These are phyloP conservation scores for Adoxophyes honmai DNA, from an alignment of 1,140 invertebrate genomes.

Conservation along the genomic window DNA sequence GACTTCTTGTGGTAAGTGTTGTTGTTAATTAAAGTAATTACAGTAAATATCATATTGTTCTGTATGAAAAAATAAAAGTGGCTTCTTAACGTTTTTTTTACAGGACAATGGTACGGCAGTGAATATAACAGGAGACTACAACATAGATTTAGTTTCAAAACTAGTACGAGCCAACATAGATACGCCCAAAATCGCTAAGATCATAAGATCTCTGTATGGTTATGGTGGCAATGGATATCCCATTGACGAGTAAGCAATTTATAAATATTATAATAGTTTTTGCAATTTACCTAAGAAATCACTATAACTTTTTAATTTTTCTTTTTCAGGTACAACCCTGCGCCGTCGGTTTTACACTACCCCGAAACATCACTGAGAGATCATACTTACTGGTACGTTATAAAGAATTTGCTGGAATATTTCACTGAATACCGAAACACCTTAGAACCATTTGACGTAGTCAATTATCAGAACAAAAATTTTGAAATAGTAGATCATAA, in stretches of 20 bases:
- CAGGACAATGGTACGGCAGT: conserved; percentile 52
- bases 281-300: too few relatives aligned
- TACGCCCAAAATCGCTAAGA: conserved; percentile 46
- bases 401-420: conserved; percentile 78
- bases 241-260: conserved; percentile 36
- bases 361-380: conserved; percentile 80
- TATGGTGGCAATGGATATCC: conserved; percentile 48
- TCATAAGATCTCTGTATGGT: conserved; percentile 50
- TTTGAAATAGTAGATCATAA: conserved; percentile 72
- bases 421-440: conserved; percentile 77
- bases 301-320: background rate
- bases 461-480: conserved; percentile 71
- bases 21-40: too few relatives aligned
- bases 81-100: too few relatives aligned
- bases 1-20: conserved; percentile 56
- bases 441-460: conserved; percentile 78
- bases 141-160: conserved; percentile 49
- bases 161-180: conserved; percentile 57
- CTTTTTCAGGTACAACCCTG: conserved; percentile 59
- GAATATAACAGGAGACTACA: conserved; percentile 48
- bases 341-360: conserved; percentile 76
- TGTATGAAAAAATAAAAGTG: too few relatives aligned
- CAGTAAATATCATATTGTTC: too few relatives aligned
- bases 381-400: conserved; percentile 80
- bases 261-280: too few relatives aligned